Conservation (phyloP, 2,888 invertebrate genomes). For the Drosophila monieri region DNA sequence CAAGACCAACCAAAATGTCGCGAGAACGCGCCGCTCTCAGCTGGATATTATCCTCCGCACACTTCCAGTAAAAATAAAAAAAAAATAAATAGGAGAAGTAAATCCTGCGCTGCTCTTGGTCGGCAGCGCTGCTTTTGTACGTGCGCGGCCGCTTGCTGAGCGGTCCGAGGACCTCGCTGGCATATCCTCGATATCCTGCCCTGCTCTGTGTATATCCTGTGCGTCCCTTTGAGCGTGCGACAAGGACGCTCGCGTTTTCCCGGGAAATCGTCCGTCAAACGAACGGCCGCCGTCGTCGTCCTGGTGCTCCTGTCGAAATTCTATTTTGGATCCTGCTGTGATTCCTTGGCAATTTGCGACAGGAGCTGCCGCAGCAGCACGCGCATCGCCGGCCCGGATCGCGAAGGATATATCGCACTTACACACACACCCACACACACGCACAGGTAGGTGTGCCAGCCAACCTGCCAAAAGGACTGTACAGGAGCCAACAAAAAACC, state of each 20-base stretch:
- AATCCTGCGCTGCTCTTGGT: background rate
- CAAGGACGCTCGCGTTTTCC: conserved; percentile 61
- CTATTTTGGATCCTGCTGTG: conserved; percentile 52
- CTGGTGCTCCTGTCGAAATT: conserved; percentile 33
- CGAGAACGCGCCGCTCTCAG: conserved; percentile 69
- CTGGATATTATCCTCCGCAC: conserved; percentile 31
- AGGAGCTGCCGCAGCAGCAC: conserved; percentile 39
- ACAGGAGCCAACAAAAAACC: conserved; percentile 37
- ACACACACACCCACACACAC: too few relatives aligned
- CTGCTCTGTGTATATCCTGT: background rate
- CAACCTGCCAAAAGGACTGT: conserved; percentile 12
- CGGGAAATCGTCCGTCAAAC: conserved; percentile 39
- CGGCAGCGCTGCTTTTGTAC: conserved; percentile 47
- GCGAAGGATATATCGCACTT: background rate
- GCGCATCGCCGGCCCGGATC: conserved; percentile 19
- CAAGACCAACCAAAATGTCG: conserved; percentile 74
- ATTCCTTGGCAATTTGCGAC: conserved; percentile 59
- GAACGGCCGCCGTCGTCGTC: conserved; percentile 37
- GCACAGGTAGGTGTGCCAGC: conserved; percentile 13
- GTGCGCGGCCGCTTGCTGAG: conserved; percentile 73
- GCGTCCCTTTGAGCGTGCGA: conserved; percentile 53
- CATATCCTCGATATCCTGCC: conserved; percentile 25
- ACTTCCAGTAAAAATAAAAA: conserved; percentile 45
- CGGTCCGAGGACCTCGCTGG: conserved; percentile 19
- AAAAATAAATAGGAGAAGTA: conserved; percentile 19